A percentile compares a stretch with the other conserved stretches of the same genome.
phyloP scores from a whole-genome alignment of 2,113 vertebrate species.

The Rhinopomastus cyanomelas region DNA sequence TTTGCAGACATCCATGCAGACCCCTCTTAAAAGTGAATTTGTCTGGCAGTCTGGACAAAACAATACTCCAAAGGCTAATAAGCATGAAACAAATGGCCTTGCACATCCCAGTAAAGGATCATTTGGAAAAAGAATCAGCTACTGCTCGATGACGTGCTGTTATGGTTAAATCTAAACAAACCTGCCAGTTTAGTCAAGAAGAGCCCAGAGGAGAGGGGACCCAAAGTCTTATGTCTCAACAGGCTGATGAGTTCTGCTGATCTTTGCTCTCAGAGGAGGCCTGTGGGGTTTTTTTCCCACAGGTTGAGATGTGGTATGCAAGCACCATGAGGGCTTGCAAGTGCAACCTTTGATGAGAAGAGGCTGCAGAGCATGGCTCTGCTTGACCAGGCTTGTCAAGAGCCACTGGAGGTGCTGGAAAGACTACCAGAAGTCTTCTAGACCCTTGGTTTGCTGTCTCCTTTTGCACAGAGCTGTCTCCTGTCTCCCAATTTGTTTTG shows the following conservation, averaged over 20 bases:
- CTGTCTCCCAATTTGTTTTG: not conserved
- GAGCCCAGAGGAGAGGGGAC: not conserved
- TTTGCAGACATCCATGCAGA: constrained; percentile 28
- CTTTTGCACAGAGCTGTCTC: fast-evolving
- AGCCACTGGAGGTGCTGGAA: not conserved
- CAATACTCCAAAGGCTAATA: constrained; percentile 65
- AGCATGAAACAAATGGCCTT: constrained; percentile 38
- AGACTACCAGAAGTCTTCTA: not conserved
- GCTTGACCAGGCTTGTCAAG: not conserved
- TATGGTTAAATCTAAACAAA: constrained; percentile 14
- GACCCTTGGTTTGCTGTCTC: not conserved
- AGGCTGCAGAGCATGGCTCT: not conserved
- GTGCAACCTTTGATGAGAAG: not conserved
- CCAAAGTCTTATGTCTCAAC: not conserved
- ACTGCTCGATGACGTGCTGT: not conserved
- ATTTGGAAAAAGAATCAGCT: constrained; percentile 27
- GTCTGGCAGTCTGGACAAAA: constrained; percentile 58
- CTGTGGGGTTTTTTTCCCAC: not conserved
- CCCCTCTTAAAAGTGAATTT: constrained; percentile 44
- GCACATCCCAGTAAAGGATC: constrained; percentile 12
- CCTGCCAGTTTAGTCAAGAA: not conserved
- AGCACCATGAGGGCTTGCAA: not conserved
- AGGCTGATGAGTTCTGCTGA: not conserved
- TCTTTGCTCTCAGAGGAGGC: not conserved
- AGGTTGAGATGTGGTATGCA: not conserved